These are phyloP conservation scores for Allolobophora icterica DNA, from an alignment of 2,888 invertebrate species.

Conservation along the genomic window DNA sequence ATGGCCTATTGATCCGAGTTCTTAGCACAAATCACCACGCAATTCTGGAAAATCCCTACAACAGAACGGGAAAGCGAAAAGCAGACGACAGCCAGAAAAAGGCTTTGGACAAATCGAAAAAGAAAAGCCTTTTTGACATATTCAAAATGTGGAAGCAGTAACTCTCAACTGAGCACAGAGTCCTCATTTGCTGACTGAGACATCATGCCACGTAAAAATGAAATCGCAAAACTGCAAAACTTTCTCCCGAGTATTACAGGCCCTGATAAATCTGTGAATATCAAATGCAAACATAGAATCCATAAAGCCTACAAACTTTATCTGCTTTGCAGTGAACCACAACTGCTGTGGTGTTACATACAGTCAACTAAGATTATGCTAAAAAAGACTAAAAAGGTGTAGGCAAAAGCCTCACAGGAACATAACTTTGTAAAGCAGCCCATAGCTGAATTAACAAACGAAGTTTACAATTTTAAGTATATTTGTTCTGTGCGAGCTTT, in stretches of 20 bases:
- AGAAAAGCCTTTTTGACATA: neutral
- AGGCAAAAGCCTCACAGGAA: too few species aligned
- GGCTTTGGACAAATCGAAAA: neutral
- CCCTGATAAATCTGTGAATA: neutral
- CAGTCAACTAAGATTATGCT: neutral
- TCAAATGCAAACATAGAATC: neutral
- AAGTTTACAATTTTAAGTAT: too few species aligned
- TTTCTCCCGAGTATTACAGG: neutral
- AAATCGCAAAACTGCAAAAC: too few species aligned
- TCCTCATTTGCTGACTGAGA: neutral
- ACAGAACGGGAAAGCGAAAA: neutral
- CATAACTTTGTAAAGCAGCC: neutral
- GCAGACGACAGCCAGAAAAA: neutral
- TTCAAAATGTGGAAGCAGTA: neutral
- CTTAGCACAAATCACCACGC: neutral
- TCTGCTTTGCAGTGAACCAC: neutral
- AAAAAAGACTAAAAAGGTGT: too few species aligned
- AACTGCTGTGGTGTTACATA: neutral
- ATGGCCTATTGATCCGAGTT: neutral
- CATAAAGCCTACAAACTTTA: neutral
- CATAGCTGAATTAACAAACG: neutral
- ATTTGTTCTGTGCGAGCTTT: neutral
- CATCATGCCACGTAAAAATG: neutral
- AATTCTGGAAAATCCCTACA: conserved; percentile 17
- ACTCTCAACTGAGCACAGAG: neutral